Evolutionary conservation across 2,888 invertebrate genomes (phyloP), one percentile per base, ranked within the genome.

Genomic region (Beris chalybata): DNA sequence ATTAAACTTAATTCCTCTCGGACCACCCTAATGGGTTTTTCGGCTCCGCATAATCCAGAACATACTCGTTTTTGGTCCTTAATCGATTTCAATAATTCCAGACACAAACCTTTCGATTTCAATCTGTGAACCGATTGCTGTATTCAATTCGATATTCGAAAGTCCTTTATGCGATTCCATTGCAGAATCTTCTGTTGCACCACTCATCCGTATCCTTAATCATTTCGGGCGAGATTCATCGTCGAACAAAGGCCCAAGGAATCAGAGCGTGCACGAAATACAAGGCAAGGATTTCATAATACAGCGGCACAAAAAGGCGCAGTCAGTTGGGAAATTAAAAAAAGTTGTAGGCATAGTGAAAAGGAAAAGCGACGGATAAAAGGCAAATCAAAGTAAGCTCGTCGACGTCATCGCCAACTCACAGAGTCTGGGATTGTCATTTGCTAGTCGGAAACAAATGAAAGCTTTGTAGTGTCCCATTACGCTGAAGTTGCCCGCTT

Each of bases 351-450:
- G 61, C 61, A 61, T 32, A 52, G 50, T 61, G 52, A 61, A 50
- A 52, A 61, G 61, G 61, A 61, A 61, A 61, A 59, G 32, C 59
- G 59, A 50, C 50, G n/a, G 32, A 61, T 47, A 61, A 61, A 61
- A 61, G 61, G 61, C 61, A 38, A 61, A 61, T 61, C 61, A 61
- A 61, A 61, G 50, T 22, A 61, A 15, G n/a, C 52, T 61, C 61
- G 38, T 38, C 52, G 61, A 61, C 61, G 11, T 59, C 50, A 59
- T 50, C 48, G 50, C 48, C 48, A 50, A 38, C 50, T 38, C 50
- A 43, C 43, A 43, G 38, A 38, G 22, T 3, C 22, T 22, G 22
- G 22, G 55, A 29, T 43, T 61, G 52, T 52, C 61, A 61, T 50
- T 61, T 47, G 15, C 6, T 15, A 52, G 61, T 48, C 52, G 29